These are phyloP conservation scores for Nasonia giraulti DNA, from an alignment of 1,140 invertebrate species.

Conservation along the genomic window DNA sequence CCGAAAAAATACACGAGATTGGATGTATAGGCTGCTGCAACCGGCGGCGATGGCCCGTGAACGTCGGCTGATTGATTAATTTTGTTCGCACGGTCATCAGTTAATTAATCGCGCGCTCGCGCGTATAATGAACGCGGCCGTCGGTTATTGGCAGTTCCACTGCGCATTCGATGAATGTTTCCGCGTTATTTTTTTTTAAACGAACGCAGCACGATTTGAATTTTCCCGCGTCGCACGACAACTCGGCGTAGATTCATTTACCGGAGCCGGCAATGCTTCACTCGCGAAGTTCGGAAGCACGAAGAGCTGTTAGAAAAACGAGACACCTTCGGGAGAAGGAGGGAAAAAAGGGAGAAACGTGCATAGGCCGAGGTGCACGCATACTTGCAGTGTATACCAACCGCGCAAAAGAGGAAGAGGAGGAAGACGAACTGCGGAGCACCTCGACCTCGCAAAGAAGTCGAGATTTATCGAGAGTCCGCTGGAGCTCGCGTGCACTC, in stretches of 20 bases:
- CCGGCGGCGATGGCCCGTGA: not conserved
- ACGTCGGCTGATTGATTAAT: slow-evolving; percentile 18
- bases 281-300: not conserved
- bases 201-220: not conserved
- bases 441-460: slow-evolving; percentile 15
- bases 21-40: too few species aligned
- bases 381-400: not conserved
- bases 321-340: not conserved
- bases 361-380: not conserved
- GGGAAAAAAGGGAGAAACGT: not conserved
- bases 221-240: not conserved
- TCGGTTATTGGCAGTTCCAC: not conserved
- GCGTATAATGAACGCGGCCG: slow-evolving; percentile 15
- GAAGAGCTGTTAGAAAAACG: not conserved
- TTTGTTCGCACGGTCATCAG: slow-evolving; percentile 22
- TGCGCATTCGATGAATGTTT: not conserved
- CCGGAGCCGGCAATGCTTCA: not conserved
- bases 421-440: slow-evolving; percentile 29
- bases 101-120: slow-evolving; percentile 17
- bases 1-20: too few species aligned
- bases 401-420: not conserved
- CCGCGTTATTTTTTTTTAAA: not conserved
- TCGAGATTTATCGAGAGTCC: slow-evolving; percentile 46
- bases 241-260: not conserved
- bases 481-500: slow-evolving; percentile 36